Evolutionary conservation across 1,140 invertebrate species (phyloP).

Genomic region (Nasonia vitripennis): DNA sequence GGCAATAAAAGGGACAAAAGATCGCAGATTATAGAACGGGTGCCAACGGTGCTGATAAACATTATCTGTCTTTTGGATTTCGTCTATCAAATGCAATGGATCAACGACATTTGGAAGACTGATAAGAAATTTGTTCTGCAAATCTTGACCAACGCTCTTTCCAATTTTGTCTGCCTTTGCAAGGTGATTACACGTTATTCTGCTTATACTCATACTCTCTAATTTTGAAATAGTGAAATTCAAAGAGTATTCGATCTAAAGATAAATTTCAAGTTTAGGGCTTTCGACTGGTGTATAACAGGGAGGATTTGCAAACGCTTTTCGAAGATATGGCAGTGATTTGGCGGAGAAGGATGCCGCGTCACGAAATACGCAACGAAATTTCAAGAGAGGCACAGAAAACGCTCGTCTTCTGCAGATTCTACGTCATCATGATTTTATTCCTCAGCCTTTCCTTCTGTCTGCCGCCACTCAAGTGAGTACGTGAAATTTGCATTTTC

Average conservation of each 20-base stretch:
- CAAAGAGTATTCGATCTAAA: not conserved
- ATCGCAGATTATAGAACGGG: not conserved
- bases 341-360: not conserved
- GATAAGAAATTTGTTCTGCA: not conserved
- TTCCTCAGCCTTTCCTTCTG: not conserved
- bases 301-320: not conserved
- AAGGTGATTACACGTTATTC: not conserved
- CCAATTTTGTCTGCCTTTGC: not conserved
- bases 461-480: constrained; percentile 7
- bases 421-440: constrained; percentile 37
- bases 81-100: not conserved
- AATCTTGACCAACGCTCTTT: not conserved
- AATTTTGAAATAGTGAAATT: no score
- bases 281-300: not conserved
- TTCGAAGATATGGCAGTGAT: constrained; percentile 8
- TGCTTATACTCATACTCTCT: no score
- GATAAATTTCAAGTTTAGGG: not conserved
- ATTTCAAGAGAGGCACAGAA: constrained; percentile 15
- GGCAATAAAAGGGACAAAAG: not conserved
- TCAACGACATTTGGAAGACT: not conserved
- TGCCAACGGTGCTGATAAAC: not conserved
- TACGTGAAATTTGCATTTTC: constrained; percentile 18
- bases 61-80: not conserved
- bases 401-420: constrained; percentile 13
- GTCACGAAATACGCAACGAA: not conserved